Base-by-base conservation (phyloP, 2,888 invertebrate genomes). In the Miltochrista miniata region DNA sequence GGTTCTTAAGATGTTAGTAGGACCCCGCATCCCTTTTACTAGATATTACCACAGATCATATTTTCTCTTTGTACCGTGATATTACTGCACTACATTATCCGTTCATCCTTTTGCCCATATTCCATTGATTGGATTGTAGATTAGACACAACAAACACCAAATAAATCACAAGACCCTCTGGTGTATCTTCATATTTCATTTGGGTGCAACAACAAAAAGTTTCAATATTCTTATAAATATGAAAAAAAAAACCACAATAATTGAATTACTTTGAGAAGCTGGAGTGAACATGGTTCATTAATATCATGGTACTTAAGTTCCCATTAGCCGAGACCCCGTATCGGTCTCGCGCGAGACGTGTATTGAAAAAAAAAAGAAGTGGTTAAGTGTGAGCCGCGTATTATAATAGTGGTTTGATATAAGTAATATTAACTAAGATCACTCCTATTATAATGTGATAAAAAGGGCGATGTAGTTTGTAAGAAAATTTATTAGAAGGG, bases 301-400 rank as follows among this genome's bases (percentile, higher is more conserved):
- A 85, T 85, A 84, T 74, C 78, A 79, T 64, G 81, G 78, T 80
- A 81, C 75, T 87, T 85, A 84, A 78, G 64, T 68, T 65, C 60
- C 78, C 76, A 85, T 81, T 80, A 82, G 70, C 62, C 55, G 61
- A 61, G 63, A 68, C 67, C 63, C 59, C 68, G 66, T 68, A 85
- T 88, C 80, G 67, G 88, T 81, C 85, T 83, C 87, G 87, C 85
- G 78, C 72, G 70, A 13, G 8, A 13, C 34, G 39, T 43, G 39
- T 38, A 14, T 29, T 45, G 29, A 45, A 48, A 55, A 43, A 48
- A 49, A 48, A 55, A 43, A 48, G 45, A 55, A 46, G 42, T 15
- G 14, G 56, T 51, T 39, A 61, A 47, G 58, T n/a, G 47, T 43
- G 65, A 54, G 44, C 24, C 31, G 46, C 7, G 1, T n/a, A 5